Evolutionary conservation across 2,113 vertebrate species (phyloP), one percentile per base, ranked within the genome.

Genomic region (Okapia johnstoni): DNA sequence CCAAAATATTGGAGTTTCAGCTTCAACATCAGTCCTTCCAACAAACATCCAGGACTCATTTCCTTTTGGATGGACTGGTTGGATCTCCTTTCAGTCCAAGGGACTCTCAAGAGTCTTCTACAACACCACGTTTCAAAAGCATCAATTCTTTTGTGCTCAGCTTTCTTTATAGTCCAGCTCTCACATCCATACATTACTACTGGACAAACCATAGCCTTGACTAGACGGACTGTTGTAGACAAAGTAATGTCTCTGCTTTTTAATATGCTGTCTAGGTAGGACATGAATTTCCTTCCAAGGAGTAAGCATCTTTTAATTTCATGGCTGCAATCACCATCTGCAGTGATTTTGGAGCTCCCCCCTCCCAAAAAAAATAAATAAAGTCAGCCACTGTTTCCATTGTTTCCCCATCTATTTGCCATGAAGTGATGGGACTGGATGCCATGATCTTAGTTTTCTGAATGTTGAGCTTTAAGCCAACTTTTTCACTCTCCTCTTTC

Each of bases 181-280:
- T 36, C n/a, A 36, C 63, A 70, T 70, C 17, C 4, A 70, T 10
- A 21, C 9, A 21, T 70, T n/a, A 70, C 63, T 1, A 1, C 4
- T 11, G n/a, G 9, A 5, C 21, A 70, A 36, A 70, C 9, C n/a
- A 70, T 36, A 70, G n/a, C 9, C 10, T 36, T 70, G 63, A 70
- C 17, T 5, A 70, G 63, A 70, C 0, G 1, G 9, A 36, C 17
- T 0, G 36, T 70, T 36, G 63, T 70, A 21, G 16, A 3, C n/a
- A 70, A 70, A 70, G 63, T 70, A 70, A 36, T 66, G 33, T 66
- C 61, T n/a, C 63, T 70, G n/a, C 9, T 70, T 70, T 70, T 36
- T 4, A 70, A 70, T 36, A 70, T 21, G 4, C 63, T 36, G 4
- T 36, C n/a, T 70, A 70, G 17, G 17, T 36, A 21, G n/a, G 19